Conservation (phyloP, 2,888 invertebrate species). For the Phyto melanocephala region DNA sequence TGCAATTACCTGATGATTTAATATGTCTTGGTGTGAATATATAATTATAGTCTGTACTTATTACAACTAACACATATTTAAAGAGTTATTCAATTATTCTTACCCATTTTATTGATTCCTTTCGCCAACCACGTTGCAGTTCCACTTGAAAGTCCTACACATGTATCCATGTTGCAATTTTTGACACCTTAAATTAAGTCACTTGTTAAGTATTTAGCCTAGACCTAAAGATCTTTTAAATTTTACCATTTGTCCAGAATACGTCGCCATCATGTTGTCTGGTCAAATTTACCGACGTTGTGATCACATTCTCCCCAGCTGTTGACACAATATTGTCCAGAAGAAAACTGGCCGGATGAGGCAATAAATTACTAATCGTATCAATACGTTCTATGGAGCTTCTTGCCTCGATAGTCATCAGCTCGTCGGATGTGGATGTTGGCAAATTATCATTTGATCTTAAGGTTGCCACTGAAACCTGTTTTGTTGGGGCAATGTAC, state of each 20-base stretch:
- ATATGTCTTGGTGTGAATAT: no score
- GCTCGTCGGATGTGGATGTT: background rate
- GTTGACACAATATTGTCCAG: conserved; percentile 74
- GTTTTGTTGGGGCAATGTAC: background rate
- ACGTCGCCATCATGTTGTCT: conserved; percentile 79
- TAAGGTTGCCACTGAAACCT: conserved; percentile 18
- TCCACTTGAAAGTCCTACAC: conserved; percentile 79
- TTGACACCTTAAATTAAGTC: conserved; percentile 70
- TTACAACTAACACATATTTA: background rate
- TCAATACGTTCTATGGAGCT: conserved; percentile 52
- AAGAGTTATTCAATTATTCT: conserved; percentile 59
- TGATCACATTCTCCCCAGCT: conserved; percentile 60
- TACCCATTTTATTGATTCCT: conserved; percentile 73
- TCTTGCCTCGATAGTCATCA: conserved; percentile 46
- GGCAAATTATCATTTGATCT: conserved; percentile 8
- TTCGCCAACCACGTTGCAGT: conserved; percentile 74
- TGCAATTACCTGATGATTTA: no score
- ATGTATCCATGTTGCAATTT: conserved; percentile 78
- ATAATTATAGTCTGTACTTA: no score
- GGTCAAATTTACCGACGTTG: conserved; percentile 77
- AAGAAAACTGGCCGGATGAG: conserved; percentile 71
- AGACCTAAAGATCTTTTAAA: background rate
- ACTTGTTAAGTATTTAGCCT: conserved; percentile 41
- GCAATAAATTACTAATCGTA: conserved; percentile 55
- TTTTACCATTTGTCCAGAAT: conserved; percentile 77